These are phyloP conservation scores for Olivierus martensii DNA, from an alignment of 1,140 invertebrate genomes.

Conservation along the genomic window DNA sequence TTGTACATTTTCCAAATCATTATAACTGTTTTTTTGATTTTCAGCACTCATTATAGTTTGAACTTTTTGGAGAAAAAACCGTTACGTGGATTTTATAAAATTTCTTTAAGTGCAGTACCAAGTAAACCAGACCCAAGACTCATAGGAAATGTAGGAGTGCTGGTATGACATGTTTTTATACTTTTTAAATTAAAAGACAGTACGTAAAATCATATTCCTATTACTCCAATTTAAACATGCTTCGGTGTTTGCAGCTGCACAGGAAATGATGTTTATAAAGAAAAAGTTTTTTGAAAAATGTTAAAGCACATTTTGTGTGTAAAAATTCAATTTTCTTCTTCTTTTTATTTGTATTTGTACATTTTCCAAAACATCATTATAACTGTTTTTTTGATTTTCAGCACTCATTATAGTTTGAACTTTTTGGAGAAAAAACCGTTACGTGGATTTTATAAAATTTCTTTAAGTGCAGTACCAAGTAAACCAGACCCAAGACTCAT, in stretches of 20 bases:
- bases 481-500: constrained; percentile 41
- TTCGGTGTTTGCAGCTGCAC: too few species aligned
- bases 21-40: too few species aligned
- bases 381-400: constrained; percentile 29
- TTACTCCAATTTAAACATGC: too few species aligned
- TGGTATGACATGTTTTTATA: constrained; percentile 33
- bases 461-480: constrained; percentile 47
- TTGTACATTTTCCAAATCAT: too few species aligned
- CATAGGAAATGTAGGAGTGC: constrained; percentile 40
- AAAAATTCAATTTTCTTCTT: too few species aligned
- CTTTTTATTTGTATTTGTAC: too few species aligned
- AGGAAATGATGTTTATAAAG: too few species aligned
- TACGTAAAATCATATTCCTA: too few species aligned
- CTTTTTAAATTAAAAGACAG: too few species aligned
- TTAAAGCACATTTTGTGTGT: too few species aligned
- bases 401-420: constrained; percentile 62
- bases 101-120: constrained; percentile 52
- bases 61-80: constrained; percentile 66
- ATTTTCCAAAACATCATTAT: too few species aligned
- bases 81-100: constrained; percentile 65
- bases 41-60: constrained; percentile 56
- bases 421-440: constrained; percentile 61
- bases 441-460: constrained; percentile 69
- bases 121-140: constrained; percentile 39
- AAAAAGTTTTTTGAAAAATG: too few species aligned